Evolutionary conservation across 2,113 vertebrate species (phyloP), one percentile per base, ranked within the genome.

Genomic region (Varanus komodoensis): DNA sequence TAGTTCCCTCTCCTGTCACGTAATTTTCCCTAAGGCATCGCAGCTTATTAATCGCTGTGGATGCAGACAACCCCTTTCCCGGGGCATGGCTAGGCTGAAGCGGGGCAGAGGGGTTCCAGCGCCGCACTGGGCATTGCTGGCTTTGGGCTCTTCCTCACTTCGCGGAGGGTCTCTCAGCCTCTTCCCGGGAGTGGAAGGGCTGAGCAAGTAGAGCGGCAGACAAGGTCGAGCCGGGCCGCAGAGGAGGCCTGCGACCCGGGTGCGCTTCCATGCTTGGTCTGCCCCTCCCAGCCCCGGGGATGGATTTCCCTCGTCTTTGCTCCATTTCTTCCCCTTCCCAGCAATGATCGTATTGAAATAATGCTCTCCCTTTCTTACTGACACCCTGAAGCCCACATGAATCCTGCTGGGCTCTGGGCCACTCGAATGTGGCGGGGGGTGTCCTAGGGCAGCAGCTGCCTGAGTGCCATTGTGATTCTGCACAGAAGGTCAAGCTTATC

Each of bases 41-140:
- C 11, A 21, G 27, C 68, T 29, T 69, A 48, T 84, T 78, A 67
- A 38, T 74, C 0, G 0, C 34, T 7, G 34, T 7, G 8, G 67
- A 0, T 68, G 48, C 50, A 11, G 82, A 34, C 68, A 44, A 21
- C 71, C 0, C 0, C 1, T 0, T 84, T 78, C 67, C 38, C 0
- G 0, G 4, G 48, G 32, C 29, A 69, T 2, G n/a, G 11, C 11
- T 17, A 52, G 38, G 7, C 0, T 12, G 19, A 64, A 64, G 32
- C 11, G 25, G 0, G 0, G 6, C 52, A 54, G 61, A 32, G 44
- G 3, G 57, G 15, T 34, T 78, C 77, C 3, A 25, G 23, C 9
- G 25, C 34, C 57, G 6, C 8, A 1, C 38, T 34, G 11, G n/a
- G 73, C 14, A n/a, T 0, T 17, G 15, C 32, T 34, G 54, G 4